Percentiles rank a stretch among this genome's conserved stretches.
phyloP scores from a whole-genome alignment of 2,797 vertebrate species.

The Manis pentadactyla region DNA sequence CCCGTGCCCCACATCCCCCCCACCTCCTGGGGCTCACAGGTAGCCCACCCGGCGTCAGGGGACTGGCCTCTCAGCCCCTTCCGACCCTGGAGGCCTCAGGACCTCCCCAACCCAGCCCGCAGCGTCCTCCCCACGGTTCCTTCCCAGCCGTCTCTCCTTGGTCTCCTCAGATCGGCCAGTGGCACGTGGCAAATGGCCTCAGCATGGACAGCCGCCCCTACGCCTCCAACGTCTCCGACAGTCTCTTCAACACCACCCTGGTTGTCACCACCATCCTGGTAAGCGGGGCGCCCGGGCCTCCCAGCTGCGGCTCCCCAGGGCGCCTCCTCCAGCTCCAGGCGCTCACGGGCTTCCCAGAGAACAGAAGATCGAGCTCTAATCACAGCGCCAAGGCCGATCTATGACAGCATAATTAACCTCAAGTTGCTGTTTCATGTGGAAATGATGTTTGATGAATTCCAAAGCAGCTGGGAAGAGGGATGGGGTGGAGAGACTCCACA shows the following conservation, averaged over 20 bases:
- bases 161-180: constrained; percentile 95
- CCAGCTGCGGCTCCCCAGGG: constrained; percentile 43
- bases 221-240: constrained; percentile 95
- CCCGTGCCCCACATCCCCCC: accelerated
- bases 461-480: constrained; percentile 70
- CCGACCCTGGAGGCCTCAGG: neutral
- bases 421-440: constrained; percentile 79
- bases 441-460: constrained; percentile 82
- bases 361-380: constrained; percentile 62
- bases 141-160: constrained; percentile 68
- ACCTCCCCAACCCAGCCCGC: neutral
- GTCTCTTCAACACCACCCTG: constrained; percentile 98
- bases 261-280: constrained; percentile 98
- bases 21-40: neutral
- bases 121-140: neutral
- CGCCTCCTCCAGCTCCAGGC: neutral
- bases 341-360: constrained; percentile 40
- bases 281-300: constrained; percentile 85
- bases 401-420: constrained; percentile 76
- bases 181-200: constrained; percentile 96
- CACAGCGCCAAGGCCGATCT: constrained; percentile 72
- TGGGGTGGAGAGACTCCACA: constrained; percentile 20
- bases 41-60: neutral
- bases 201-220: constrained; percentile 97
- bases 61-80: neutral